Percentiles rank a stretch among this genome's conserved stretches.
phyloP scores from a whole-genome alignment of 1,140 invertebrate species.

The Grapholita molesta region DNA sequence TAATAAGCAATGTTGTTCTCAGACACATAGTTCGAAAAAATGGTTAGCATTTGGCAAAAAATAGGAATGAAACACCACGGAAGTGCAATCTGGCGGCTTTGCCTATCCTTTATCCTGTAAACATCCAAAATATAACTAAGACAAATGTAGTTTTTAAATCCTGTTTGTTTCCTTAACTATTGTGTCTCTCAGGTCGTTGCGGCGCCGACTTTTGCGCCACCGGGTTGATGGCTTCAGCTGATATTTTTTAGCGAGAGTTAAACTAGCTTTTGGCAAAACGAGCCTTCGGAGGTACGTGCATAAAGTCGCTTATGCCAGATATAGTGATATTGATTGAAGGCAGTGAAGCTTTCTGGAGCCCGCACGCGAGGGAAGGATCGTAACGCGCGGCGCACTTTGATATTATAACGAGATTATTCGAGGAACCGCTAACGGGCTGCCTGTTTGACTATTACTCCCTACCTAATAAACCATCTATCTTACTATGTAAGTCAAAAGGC shows the following conservation, averaged over 20 bases:
- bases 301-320: constrained; percentile 51
- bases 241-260: constrained; percentile 36
- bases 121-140: no score
- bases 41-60: no score
- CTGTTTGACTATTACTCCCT: constrained; percentile 33
- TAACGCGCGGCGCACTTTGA: constrained; percentile 52
- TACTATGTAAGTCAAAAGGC: not conserved
- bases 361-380: constrained; percentile 58
- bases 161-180: not conserved
- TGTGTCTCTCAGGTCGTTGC: constrained; percentile 28
- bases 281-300: constrained; percentile 38
- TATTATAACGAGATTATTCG: constrained; percentile 56
- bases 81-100: no score
- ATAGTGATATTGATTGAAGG: constrained; percentile 55
- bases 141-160: not conserved
- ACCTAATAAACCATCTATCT: constrained; percentile 18
- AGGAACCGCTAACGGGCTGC: constrained; percentile 38
- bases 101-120: no score
- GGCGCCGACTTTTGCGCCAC: constrained; percentile 30
- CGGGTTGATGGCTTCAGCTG: constrained; percentile 38
- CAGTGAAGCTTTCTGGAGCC: constrained; percentile 51
- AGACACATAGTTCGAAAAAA: no score
- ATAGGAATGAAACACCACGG: no score
- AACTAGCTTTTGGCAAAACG: constrained; percentile 35
- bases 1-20: no score